Evolutionary conservation across 2,113 vertebrate species (phyloP).

Genomic region (Megaptera novaeangliae): DNA sequence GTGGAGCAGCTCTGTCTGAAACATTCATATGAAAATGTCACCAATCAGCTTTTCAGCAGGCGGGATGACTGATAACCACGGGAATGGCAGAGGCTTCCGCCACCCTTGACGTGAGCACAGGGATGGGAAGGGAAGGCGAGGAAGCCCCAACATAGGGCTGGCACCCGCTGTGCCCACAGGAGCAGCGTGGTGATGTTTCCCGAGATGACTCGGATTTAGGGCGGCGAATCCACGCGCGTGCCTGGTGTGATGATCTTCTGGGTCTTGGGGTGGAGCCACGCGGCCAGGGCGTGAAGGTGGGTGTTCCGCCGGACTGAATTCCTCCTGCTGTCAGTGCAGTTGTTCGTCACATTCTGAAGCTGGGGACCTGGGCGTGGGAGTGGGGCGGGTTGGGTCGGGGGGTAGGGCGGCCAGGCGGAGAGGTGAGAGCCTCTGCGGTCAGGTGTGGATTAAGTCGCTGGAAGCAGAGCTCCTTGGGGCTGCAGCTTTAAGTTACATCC

Average conservation of each 20-base stretch:
- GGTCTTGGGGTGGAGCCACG: neutral
- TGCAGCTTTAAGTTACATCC: neutral
- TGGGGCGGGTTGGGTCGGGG: neutral
- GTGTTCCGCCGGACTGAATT: neutral
- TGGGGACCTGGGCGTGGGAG: neutral
- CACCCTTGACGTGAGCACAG: neutral
- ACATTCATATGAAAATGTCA: slow-evolving; percentile 54
- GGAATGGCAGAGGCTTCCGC: neutral
- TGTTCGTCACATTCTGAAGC: neutral
- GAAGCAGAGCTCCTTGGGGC: neutral
- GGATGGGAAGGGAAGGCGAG: rapidly evolving
- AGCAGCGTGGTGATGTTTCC: neutral
- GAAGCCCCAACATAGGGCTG: neutral
- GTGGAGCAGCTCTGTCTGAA: neutral
- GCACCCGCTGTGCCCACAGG: neutral
- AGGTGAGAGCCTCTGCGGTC: neutral
- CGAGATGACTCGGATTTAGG: neutral
- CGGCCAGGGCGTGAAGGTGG: neutral
- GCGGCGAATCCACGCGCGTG: neutral
- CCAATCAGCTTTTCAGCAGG: neutral
- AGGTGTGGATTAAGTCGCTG: neutral
- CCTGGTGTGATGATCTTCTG: neutral
- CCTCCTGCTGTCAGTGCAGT: neutral
- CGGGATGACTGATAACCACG: neutral
- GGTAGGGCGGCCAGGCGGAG: too few species aligned